Evolutionary conservation across 1,140 invertebrate genomes (phyloP), one percentile per base, ranked within the genome.

Genomic region (Latrodectus geometricus): DNA sequence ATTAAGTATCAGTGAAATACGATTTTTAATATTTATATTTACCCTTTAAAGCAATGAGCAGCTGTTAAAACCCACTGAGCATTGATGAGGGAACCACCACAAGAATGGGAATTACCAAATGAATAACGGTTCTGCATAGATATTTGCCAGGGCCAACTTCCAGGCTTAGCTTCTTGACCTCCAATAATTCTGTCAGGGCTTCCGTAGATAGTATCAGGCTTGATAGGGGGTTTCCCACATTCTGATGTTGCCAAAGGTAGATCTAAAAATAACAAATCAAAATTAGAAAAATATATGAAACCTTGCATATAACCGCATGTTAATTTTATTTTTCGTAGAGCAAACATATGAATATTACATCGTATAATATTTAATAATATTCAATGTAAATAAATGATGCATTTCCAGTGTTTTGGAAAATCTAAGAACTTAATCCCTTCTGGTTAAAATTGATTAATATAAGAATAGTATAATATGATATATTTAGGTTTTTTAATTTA

Each of bases 61-160:
- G 96, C 96, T 7, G 95, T 95, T 23, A 97, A 90, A 50, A 98
- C 92, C 96, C 96, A 97, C 69, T 92, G 89, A 79, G 95, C 93
- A 84, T 93, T 94, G 52, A 98, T 91, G 12, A 98, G 93, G 8
- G 94, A 94, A 11, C 96, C 97, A 0, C 96, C 96, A 90, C 97
- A 98, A 75, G 92, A 92, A 88, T 94, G 94, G 17, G 83, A 87
- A 49, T 79, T 84, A 9, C 87, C 87, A 14, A 88, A 66, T 7
- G 54, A 68, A 15, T 15, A 52, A 11, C 12, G 14, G 0, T 12
- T 17, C 61, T 86, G 88, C 8, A 88, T 15, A 12, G 73, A 78
- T 17, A 88, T 88, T 90, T 91, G 91, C 97, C 97, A 98, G 0
- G 96, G 96, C 97, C 97, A 98, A 89, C 94, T 94, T 9, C 95